Conservation (phyloP, 2,113 vertebrate species). For the Zapornia atra region DNA sequence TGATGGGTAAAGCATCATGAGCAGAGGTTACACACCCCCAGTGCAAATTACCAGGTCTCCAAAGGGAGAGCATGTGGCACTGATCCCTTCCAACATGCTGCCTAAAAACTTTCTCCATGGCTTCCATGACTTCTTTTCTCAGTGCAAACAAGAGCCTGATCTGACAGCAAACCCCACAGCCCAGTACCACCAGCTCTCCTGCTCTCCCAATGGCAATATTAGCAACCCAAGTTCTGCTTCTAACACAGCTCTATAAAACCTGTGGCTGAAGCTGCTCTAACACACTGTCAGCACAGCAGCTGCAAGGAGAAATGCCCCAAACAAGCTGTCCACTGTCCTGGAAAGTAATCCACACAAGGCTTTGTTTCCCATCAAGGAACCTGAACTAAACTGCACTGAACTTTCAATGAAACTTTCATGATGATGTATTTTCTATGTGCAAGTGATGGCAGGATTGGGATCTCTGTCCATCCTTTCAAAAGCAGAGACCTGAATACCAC, state of each 20-base stretch:
- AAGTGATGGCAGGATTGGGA: background rate
- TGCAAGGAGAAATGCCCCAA: accelerated
- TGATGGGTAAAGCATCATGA: accelerated
- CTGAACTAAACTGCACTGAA: background rate
- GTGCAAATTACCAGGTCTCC: background rate
- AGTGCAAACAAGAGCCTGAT: no score
- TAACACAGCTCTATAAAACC: background rate
- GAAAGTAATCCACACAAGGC: background rate
- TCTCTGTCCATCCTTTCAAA: background rate
- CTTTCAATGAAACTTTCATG: background rate
- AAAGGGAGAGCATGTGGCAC: background rate
- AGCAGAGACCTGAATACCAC: background rate
- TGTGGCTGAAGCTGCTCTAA: background rate
- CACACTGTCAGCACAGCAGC: background rate
- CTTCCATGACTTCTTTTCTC: background rate
- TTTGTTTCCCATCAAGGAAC: accelerated
- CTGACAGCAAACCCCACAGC: background rate
- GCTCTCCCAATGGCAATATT: background rate
- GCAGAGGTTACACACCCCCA: background rate
- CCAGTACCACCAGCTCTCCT: background rate
- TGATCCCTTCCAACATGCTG: background rate
- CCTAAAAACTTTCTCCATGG: accelerated
- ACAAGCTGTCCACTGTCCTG: accelerated
- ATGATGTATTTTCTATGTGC: background rate
- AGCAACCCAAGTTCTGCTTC: background rate